Evolutionary conservation across 1,140 invertebrate species (phyloP), one percentile per base, ranked within the genome.

Genomic region (Alviniconcha marisindica): DNA sequence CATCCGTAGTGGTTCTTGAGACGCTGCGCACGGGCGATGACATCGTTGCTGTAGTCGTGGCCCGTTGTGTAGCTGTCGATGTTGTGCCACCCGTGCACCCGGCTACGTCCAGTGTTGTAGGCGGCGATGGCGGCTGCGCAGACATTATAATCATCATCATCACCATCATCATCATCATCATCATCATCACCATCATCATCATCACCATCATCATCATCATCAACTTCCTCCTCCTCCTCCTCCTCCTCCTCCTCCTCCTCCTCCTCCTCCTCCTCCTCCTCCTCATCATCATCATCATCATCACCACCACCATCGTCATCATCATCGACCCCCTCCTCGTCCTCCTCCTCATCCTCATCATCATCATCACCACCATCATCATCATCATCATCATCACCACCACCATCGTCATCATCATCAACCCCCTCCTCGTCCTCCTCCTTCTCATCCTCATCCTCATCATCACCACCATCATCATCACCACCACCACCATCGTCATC

Each of bases 1-100:
- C 86, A 87, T 28, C 60, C 48, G 28, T 83, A 40, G 10, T 24
- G 54, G 12, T 31, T 56, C 31, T 86, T 74, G 0, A 88, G 81
- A 33, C 71, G 80, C 36, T 88, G 84, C 18, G 87, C 85, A 66
- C 84, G 84, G 5, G 87, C 85, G 18, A 88, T 85, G 60, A 87
- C 87, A 81, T 88, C 85, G 84, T 87, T 87, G 60, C 85, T 87
- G 81, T 88, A 88, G 73, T 88, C 87, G 38, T 78, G 78, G 38
- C 79, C 81, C 24, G 87, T 87, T 36, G 83, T 85, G 18, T 84
- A 85, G 31, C 77, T 54, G 74, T 88, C 87, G n/a, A 88, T 51
- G n/a, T 80, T 42, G 21, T 31, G 56, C 83, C 84, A 86, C 0
- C 74, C 77, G 31, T 66, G 48, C 4, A 88, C 87, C 33, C 84